Evolutionary conservation across 2,113 vertebrate genomes (phyloP), one percentile per base, ranked within the genome.

Genomic region (Furnarius figulus): DNA sequence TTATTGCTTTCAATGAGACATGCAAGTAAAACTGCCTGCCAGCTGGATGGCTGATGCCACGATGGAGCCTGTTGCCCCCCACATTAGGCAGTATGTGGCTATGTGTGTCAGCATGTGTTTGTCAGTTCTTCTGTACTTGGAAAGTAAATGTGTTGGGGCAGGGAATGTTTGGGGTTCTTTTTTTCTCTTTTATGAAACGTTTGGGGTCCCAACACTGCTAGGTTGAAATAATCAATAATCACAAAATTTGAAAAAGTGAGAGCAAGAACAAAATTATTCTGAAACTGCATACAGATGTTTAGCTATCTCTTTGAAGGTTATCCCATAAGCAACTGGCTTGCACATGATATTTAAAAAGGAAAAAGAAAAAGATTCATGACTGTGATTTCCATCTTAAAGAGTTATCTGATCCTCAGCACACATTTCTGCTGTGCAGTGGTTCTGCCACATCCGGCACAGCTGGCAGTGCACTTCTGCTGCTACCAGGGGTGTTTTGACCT

Each of bases 31-130:
- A 3, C 6, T 28, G 15, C 58, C n/a, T n/a, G 35, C 10, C 44
- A 39, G n/a, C 8, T 3, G 6, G 12, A 8, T 0, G 7, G 62
- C 78, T 47, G 25, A 19, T 65, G 52, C 12, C 0, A 0, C 6
- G 37, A 75, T 67, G 19, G n/a, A 31, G 20, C 31, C 35, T 28
- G 24, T 39, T 65, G 37, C 37, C 66, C 90, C 31, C 86, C 56
- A 27, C 33, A 8, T 47, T 21, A 35, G 55, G 59, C 27, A 46
- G 5, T 10, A 16, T 0, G 2, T 9, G 12, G 46, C 40, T 31
- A 1, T 4, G 24, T 44, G 21, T 68, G 47, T 25, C 72, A 66
- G 66, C 5, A 2, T 0, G 0, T 13, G 3, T 58, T 62, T 63
- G 55, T 58, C 28, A 33, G 28, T 30, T 71, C 39, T 59, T 37